A percentile compares a stretch with the other conserved stretches of the same genome.
These are phyloP conservation scores for Zootermopsis nevadensis DNA, from an alignment of 2,888 invertebrate species.

Conservation along the genomic window DNA sequence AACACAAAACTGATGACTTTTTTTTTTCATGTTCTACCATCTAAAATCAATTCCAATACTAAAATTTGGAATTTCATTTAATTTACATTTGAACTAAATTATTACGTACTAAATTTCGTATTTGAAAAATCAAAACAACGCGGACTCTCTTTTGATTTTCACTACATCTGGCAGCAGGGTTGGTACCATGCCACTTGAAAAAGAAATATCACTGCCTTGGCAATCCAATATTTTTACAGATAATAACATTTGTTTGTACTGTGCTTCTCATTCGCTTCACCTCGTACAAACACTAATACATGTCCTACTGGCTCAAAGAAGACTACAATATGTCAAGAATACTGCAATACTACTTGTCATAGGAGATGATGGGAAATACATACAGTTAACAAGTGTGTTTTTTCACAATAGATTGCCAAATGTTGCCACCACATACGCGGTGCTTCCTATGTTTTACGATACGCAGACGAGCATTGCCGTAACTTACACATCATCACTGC, in stretches of 20 bases:
- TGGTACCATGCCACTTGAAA: constrained; percentile 43
- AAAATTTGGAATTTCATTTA: background rate
- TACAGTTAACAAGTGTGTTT: constrained; percentile 47
- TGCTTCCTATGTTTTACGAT: constrained; percentile 38
- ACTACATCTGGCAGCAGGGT: constrained; percentile 41
- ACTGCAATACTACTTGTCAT: constrained; percentile 46
- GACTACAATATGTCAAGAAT: constrained; percentile 50
- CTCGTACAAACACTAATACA: constrained; percentile 50
- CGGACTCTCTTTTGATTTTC: background rate
- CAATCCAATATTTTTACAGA: constrained; percentile 39
- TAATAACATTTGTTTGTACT: constrained; percentile 50
- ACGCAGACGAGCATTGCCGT: constrained; percentile 42
- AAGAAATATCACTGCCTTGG: constrained; percentile 33
- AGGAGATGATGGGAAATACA: constrained; percentile 46
- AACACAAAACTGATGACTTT: background rate
- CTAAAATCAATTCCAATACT: background rate
- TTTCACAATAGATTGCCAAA: constrained; percentile 46
- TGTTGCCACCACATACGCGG: constrained; percentile 45
- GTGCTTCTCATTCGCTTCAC: constrained; percentile 45
- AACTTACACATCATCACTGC: constrained; percentile 11
- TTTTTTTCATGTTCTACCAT: background rate
- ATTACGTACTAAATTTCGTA: background rate
- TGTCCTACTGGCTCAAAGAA: constrained; percentile 49
- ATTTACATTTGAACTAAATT: background rate
- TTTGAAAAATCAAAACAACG: constrained; percentile 31